A percentile compares a stretch with the other conserved stretches of the same genome.
phyloP scores from a whole-genome alignment of 2,888 invertebrate genomes.

The Cheilosia soror region DNA sequence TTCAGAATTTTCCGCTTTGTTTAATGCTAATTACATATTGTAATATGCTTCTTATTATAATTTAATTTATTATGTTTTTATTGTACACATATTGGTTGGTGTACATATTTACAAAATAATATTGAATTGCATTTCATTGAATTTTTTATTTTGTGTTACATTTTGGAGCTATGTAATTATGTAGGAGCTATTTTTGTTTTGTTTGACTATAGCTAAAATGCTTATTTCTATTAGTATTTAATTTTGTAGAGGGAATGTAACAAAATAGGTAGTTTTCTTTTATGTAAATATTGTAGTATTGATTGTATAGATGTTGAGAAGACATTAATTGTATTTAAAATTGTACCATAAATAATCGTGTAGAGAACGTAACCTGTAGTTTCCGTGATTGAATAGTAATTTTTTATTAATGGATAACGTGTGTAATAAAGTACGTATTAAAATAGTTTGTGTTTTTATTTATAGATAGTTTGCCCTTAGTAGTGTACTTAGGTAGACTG shows the following conservation, averaged over 20 bases:
- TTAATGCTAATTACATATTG: slow-evolving; percentile 47
- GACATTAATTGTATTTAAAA: not conserved
- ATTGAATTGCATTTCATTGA: slow-evolving; percentile 29
- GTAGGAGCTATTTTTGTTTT: not conserved
- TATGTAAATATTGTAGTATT: slow-evolving; percentile 5
- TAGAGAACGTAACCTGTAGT: slow-evolving; percentile 60
- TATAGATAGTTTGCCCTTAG: not conserved
- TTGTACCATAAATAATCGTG: slow-evolving; percentile 35
- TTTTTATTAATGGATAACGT: not conserved
- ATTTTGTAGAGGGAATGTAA: slow-evolving; percentile 34
- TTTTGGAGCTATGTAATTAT: not conserved
- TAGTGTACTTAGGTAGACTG: too few species aligned
- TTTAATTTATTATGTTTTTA: slow-evolving; percentile 16
- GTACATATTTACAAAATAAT: slow-evolving; percentile 72
- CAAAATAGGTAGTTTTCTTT: slow-evolving; percentile 34
- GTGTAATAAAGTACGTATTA: not conserved
- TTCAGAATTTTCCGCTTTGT: slow-evolving; percentile 75
- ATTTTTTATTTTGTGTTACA: not conserved
- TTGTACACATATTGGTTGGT: slow-evolving; percentile 63
- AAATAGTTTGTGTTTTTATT: not conserved
- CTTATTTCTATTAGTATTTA: not conserved
- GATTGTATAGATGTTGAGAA: slow-evolving; percentile 48
- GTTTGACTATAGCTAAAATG: slow-evolving; percentile 7
- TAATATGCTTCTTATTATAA: slow-evolving; percentile 8
- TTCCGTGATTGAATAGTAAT: slow-evolving; percentile 17